Evolutionary conservation across 1,140 invertebrate genomes (phyloP).

Genomic region (Leptinotarsa lineolata): DNA sequence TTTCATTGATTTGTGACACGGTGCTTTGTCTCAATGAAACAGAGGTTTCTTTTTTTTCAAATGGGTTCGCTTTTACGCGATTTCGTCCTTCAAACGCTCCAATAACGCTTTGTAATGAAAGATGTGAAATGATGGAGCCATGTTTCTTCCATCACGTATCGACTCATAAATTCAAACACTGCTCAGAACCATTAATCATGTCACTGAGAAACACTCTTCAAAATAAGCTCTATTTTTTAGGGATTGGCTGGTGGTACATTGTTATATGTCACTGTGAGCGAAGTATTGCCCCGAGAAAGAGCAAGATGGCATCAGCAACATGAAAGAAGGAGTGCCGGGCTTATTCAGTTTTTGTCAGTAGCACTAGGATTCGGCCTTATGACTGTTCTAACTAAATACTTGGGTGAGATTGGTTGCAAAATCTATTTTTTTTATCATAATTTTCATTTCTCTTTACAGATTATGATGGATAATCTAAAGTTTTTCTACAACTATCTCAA

Average conservation of each 20-base stretch:
- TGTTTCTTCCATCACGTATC: too few relatives aligned
- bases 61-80: too few relatives aligned
- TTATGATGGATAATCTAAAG: neutral
- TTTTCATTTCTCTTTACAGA: neutral
- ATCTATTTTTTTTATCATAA: too few relatives aligned
- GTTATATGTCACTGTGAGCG: slow-evolving; percentile 90
- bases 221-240: slow-evolving; percentile 57
- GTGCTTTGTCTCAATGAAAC: too few relatives aligned
- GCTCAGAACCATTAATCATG: too few relatives aligned
- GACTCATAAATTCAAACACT: too few relatives aligned
- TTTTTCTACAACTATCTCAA: too few relatives aligned
- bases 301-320: slow-evolving; percentile 66
- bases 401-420: slow-evolving; percentile 46
- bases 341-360: slow-evolving; percentile 65
- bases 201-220: neutral
- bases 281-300: slow-evolving; percentile 83
- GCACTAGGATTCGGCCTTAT: slow-evolving; percentile 65
- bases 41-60: too few relatives aligned
- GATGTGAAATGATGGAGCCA: too few relatives aligned
- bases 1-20: too few relatives aligned
- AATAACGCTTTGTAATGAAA: too few relatives aligned
- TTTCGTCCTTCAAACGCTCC: too few relatives aligned
- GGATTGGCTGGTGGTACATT: slow-evolving; percentile 88
- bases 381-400: slow-evolving; percentile 61
- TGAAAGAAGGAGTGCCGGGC: slow-evolving; percentile 59